These are phyloP conservation scores for Dasysyrphus albostriatus DNA, from an alignment of 2,888 invertebrate species.

Conservation along the genomic window DNA sequence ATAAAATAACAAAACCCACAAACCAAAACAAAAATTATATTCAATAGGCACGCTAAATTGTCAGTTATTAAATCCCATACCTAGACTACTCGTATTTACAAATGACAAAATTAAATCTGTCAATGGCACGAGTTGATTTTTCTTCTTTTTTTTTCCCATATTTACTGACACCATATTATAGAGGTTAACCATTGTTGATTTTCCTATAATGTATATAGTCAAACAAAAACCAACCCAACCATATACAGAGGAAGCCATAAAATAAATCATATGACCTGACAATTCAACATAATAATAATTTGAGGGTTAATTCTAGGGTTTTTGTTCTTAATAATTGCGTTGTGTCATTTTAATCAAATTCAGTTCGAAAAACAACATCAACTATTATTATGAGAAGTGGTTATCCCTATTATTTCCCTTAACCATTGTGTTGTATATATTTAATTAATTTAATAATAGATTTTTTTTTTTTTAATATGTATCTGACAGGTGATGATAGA, in stretches of 20 bases:
- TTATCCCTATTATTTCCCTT: not conserved
- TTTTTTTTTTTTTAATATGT: not conserved
- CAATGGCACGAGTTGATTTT: conserved; percentile 3
- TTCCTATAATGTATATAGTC: not conserved
- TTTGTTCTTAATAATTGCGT: conserved; percentile 5
- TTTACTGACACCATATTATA: not conserved
- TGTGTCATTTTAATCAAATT: conserved; percentile 26
- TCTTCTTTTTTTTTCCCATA: not conserved
- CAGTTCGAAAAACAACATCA: conserved; percentile 3
- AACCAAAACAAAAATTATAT: not conserved
- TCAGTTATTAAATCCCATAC: not conserved
- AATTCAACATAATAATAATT: conserved; percentile 15
- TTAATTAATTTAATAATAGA: not conserved
- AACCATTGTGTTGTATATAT: not conserved
- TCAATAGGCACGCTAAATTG: not conserved
- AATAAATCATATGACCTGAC: conserved; percentile 15
- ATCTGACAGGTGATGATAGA: conserved; percentile 1
- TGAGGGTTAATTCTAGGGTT: not conserved
- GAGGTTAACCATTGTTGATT: not conserved
- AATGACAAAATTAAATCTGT: conserved; percentile 14
- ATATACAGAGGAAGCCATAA: not conserved
- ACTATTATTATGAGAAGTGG: conserved; percentile 5
- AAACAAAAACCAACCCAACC: not conserved
- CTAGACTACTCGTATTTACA: not conserved
- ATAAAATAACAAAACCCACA: not conserved